Evolutionary conservation across 2,113 vertebrate genomes (phyloP).

Genomic region (Aplodontia rufa): DNA sequence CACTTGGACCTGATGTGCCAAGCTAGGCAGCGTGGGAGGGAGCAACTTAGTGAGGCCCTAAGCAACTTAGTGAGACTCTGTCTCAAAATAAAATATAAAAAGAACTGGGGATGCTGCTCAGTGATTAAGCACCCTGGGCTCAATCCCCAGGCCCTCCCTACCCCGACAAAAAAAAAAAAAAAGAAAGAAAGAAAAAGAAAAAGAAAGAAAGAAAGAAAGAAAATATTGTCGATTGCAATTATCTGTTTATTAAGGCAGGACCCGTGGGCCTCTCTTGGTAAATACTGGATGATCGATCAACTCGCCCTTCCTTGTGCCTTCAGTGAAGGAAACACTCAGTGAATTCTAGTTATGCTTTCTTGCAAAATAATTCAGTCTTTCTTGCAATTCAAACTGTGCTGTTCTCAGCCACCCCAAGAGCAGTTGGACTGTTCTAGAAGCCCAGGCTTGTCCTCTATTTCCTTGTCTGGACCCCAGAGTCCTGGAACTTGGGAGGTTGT

Average conservation of each 20-base stretch:
- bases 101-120: too few relatives aligned
- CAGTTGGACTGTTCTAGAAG: neutral
- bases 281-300: neutral
- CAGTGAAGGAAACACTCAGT: neutral
- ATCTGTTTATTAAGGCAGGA: neutral
- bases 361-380: neutral
- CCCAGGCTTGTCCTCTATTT: neutral
- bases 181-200: too few relatives aligned
- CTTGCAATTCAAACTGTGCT: neutral
- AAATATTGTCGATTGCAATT: neutral
- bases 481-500: neutral
- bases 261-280: neutral
- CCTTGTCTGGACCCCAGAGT: neutral
- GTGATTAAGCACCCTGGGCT: too few relatives aligned
- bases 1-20: neutral
- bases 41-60: too few relatives aligned
- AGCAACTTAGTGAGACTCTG: too few relatives aligned
- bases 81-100: too few relatives aligned
- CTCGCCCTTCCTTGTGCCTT: rapidly evolving
- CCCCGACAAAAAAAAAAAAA: too few relatives aligned
- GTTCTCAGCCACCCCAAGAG: neutral
- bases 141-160: too few relatives aligned
- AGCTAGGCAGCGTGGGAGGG: neutral
- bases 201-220: neutral
- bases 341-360: neutral